These are phyloP conservation scores for Lycodopsis pacificus DNA, from an alignment of 2,797 vertebrate genomes.

Conservation along the genomic window DNA sequence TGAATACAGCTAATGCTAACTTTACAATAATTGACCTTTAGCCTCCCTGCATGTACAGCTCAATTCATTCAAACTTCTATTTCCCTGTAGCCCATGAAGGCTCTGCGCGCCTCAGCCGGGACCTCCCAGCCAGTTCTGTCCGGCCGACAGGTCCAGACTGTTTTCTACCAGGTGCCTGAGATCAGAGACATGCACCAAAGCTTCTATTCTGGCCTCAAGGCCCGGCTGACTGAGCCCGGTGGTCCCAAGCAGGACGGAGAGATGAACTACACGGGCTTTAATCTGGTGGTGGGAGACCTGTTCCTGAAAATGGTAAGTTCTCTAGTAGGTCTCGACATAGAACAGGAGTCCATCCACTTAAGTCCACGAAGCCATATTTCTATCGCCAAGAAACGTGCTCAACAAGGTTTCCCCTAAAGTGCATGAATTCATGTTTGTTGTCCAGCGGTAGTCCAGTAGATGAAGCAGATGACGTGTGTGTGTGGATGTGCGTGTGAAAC, in stretches of 20 bases:
- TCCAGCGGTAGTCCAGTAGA: too few relatives aligned
- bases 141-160: constrained; percentile 78
- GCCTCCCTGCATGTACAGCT: neutral
- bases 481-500: too few relatives aligned
- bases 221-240: constrained; percentile 43
- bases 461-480: too few relatives aligned
- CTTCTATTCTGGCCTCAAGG: constrained; percentile 76
- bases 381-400: too few relatives aligned
- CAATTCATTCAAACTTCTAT: fast-evolving
- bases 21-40: neutral
- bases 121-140: constrained; percentile 86
- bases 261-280: constrained; percentile 16
- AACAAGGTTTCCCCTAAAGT: too few relatives aligned
- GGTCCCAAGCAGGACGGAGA: neutral
- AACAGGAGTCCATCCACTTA: neutral
- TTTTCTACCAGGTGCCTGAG: constrained; percentile 87
- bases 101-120: constrained; percentile 81
- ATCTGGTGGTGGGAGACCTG: constrained; percentile 80
- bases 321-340: neutral
- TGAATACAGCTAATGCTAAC: neutral
- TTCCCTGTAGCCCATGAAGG: constrained; percentile 82
- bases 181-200: constrained; percentile 79
- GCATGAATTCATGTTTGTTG: too few relatives aligned
- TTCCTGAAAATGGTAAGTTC: constrained; percentile 82
- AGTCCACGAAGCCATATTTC: too few relatives aligned